Percentiles rank a stretch among this genome's conserved stretches.
These are phyloP conservation scores for Epizoanthus scotinus DNA, from an alignment of 92 coral and sea anemone species.

Conservation along the genomic window DNA sequence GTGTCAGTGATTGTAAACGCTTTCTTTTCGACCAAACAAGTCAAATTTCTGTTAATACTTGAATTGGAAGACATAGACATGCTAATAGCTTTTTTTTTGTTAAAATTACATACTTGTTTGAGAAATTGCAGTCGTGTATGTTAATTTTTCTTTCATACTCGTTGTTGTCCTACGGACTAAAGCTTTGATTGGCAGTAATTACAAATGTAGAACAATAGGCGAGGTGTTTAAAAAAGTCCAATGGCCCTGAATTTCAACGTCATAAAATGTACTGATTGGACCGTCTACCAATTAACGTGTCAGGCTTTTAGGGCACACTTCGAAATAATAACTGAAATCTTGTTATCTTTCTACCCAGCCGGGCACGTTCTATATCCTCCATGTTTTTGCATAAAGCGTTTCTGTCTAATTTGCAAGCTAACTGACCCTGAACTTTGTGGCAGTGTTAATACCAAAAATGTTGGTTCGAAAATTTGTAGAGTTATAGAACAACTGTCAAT, in stretches of 20 bases:
- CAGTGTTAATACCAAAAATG: slow-evolving; percentile 15
- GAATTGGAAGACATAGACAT: neutral
- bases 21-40: neutral
- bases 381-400: neutral
- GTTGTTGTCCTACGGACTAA: slow-evolving; percentile 1
- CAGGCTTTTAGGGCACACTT: neutral
- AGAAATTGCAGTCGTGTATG: slow-evolving; percentile 23
- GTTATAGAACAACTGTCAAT: slow-evolving; percentile 30
- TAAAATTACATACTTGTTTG: slow-evolving; percentile 29
- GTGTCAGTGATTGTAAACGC: neutral
- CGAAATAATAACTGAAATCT: neutral
- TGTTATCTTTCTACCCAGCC: too few species aligned
- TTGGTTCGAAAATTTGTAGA: slow-evolving; percentile 36
- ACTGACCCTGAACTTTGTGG: slow-evolving; percentile 33
- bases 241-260: slow-evolving; percentile 18
- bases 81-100: slow-evolving; percentile 19
- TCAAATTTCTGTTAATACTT: neutral
- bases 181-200: slow-evolving; percentile 32
- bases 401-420: slow-evolving; percentile 15
- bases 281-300: slow-evolving; percentile 25
- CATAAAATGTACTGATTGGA: slow-evolving; percentile 25
- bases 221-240: neutral
- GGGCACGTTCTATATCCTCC: too few species aligned
- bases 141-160: neutral
- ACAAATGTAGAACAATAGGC: slow-evolving; percentile 7